Evolutionary conservation across 2,113 vertebrate species (phyloP).

Genomic region (Australoheros scitulus): DNA sequence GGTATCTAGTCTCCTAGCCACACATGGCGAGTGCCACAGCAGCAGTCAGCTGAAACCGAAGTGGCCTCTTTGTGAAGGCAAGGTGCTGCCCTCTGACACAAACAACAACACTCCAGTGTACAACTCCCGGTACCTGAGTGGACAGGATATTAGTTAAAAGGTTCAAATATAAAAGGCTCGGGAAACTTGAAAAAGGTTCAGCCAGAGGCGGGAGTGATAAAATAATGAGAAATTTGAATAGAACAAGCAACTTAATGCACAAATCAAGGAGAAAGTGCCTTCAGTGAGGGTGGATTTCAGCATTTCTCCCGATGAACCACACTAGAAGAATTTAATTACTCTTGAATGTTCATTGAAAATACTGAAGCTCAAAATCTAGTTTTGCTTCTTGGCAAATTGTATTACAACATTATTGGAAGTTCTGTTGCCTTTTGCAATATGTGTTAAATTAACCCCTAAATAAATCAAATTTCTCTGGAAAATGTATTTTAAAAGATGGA

Average conservation of each 20-base stretch:
- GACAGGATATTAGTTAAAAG: constrained; percentile 26
- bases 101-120: constrained; percentile 41
- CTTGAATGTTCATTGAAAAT: neutral
- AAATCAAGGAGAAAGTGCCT: neutral
- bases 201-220: neutral
- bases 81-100: constrained; percentile 63
- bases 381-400: neutral
- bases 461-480: neutral
- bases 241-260: neutral
- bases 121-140: constrained; percentile 25
- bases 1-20: constrained; percentile 76
- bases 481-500: neutral
- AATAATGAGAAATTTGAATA: neutral
- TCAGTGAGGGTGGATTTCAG: neutral
- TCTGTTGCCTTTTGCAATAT: neutral
- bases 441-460: neutral
- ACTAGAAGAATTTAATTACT: neutral
- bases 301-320: neutral
- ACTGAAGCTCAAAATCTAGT: neutral
- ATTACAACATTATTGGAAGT: neutral
- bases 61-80: constrained; percentile 59
- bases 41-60: constrained; percentile 81
- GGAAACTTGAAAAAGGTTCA: neutral
- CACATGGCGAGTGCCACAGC: constrained; percentile 81
- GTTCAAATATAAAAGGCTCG: constrained; percentile 13